These are phyloP conservation scores for Melanocharis versteri DNA, from an alignment of 2,113 vertebrate species.

Conservation along the genomic window DNA sequence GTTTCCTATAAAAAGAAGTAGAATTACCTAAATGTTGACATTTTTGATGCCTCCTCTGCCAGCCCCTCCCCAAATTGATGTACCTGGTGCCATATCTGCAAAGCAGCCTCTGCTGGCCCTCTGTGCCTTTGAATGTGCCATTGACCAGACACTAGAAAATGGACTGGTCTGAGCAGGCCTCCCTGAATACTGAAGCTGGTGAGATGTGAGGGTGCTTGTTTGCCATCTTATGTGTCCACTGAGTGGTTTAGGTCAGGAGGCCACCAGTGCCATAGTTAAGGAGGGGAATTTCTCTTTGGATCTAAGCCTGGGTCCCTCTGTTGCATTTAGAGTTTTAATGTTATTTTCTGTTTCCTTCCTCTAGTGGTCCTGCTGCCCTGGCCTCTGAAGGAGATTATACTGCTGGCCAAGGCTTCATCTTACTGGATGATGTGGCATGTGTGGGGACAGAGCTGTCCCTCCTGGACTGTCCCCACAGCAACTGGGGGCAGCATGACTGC, in stretches of 20 bases:
- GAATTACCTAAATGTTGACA: not conserved
- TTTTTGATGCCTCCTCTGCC: not conserved
- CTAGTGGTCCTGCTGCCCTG: constrained; percentile 62
- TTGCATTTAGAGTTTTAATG: not conserved
- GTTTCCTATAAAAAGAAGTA: not conserved
- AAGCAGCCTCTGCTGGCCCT: not conserved
- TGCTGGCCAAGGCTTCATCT: constrained; percentile 83
- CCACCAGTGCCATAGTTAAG: not conserved
- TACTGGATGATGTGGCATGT: constrained; percentile 86
- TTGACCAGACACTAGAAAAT: not conserved
- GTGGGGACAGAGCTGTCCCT: constrained; percentile 83
- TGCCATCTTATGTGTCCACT: not conserved
- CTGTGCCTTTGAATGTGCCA: not conserved
- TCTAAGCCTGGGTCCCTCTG: not conserved
- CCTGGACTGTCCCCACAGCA: constrained; percentile 84
- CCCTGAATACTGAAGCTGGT: not conserved
- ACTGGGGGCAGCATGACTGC: constrained; percentile 92
- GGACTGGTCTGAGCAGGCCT: not conserved
- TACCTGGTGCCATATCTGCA: not conserved
- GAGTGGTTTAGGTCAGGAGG: not conserved
- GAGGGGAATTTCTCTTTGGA: not conserved
- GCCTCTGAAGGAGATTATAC: constrained; percentile 71
- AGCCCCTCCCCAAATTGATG: not conserved
- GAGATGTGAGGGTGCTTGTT: not conserved
- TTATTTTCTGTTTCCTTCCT: not conserved